Percentiles rank a stretch among this genome's conserved stretches.
These are phyloP conservation scores for Hetaerina americana DNA, from an alignment of 1,140 invertebrate genomes.

Conservation along the genomic window DNA sequence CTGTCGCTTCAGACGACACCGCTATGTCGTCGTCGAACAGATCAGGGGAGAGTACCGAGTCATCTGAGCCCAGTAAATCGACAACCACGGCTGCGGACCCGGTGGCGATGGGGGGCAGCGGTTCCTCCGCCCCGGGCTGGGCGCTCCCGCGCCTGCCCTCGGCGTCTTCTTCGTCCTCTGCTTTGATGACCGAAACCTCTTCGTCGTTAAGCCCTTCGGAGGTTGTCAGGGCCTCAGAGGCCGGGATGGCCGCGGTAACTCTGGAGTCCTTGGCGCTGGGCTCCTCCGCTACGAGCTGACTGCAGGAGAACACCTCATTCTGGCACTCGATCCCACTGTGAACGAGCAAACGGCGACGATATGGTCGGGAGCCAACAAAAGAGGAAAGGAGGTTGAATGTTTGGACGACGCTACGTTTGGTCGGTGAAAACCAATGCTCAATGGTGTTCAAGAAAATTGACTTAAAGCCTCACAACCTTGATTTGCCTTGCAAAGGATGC, in stretches of 20 bases:
- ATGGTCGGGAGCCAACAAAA: too few relatives aligned
- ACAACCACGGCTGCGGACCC: not conserved
- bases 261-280: not conserved
- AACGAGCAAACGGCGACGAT: slow-evolving; percentile 24
- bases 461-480: too few relatives aligned
- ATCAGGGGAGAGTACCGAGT: not conserved
- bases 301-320: slow-evolving; percentile 70
- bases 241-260: not conserved
- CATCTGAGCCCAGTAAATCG: not conserved
- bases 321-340: slow-evolving; percentile 75
- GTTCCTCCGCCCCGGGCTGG: slow-evolving; percentile 1
- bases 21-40: too few relatives aligned
- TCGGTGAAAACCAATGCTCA: too few relatives aligned
- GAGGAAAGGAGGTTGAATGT: not conserved
- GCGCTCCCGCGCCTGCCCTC: slow-evolving; percentile 6
- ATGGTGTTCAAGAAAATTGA: too few relatives aligned
- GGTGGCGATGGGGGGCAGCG: not conserved
- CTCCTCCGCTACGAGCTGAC: slow-evolving; percentile 37
- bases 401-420: not conserved
- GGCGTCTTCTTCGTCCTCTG: slow-evolving; percentile 7
- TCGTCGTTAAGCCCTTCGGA: not conserved
- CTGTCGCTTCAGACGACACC: too few relatives aligned
- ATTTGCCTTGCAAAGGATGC: too few relatives aligned
- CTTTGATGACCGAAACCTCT: slow-evolving; percentile 20
- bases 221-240: not conserved